Conservation (phyloP, 1,140 invertebrate genomes). For the Paramacrobiotus metropolitanus region DNA sequence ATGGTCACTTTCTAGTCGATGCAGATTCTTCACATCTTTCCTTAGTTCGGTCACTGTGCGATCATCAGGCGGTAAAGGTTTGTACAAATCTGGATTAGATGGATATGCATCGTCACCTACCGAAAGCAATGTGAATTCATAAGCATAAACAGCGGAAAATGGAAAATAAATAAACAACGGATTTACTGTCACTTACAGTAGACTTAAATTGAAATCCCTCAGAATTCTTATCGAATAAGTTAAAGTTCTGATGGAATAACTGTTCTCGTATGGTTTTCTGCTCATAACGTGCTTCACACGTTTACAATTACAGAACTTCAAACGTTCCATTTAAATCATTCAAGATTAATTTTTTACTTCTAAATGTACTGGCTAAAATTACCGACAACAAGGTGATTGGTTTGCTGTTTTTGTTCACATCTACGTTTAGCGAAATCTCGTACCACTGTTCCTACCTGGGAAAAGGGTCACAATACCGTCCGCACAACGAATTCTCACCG, state of each 20-base stretch:
- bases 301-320: not conserved
- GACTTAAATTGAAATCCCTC: not conserved
- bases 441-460: not conserved
- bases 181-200: not conserved
- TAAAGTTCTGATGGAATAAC: too few species aligned
- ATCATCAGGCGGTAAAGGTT: not conserved
- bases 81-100: not conserved
- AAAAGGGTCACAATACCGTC: not conserved
- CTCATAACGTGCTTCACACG: too few species aligned
- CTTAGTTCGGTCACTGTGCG: not conserved
- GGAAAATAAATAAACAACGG: not conserved
- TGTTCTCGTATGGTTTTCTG: too few species aligned
- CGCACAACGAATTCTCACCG: not conserved
- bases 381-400: too few species aligned
- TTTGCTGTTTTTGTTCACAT: too few species aligned
- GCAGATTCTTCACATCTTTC: not conserved
- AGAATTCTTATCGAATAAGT: not conserved
- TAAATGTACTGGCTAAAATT: too few species aligned
- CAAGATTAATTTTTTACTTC: too few species aligned
- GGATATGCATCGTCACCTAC: constrained; percentile 1
- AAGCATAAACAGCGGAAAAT: not conserved
- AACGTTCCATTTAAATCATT: not conserved
- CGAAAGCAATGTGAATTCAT: not conserved
- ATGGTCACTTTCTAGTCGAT: not conserved
- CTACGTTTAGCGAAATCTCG: too few species aligned